Base-by-base conservation (phyloP, 1,140 invertebrate species). In the Dinoponera quadriceps region DNA sequence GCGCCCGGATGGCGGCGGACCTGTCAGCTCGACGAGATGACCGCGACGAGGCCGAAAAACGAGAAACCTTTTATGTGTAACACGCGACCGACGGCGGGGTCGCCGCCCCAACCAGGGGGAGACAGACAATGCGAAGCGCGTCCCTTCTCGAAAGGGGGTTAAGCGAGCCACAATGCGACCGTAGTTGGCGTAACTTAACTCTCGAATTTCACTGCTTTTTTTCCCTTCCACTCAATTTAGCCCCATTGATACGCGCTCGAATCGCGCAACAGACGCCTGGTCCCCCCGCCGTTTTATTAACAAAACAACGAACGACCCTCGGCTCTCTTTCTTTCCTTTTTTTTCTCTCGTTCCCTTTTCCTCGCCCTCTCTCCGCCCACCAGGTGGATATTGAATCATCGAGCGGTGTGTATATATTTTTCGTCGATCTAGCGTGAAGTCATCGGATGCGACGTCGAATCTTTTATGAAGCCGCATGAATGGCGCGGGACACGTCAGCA, bases 121-220 rank as follows among this genome's bases (percentile, higher is more conserved):
- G 85, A 73, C 85, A 86, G 72, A 73, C 80, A 75, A 71, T 85
- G 75, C 85, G 83, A 87, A 86, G 54, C 85, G 66, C 59, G 59
- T 87, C 82, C 85, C 75, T 83, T 62, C 85, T 22, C 75, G 51
- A 55, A 69, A 54, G 65, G 75, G 65, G 51, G 75, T 80, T 80
- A 80, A 80, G 65, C 75, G 75, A 69, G 66, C 77, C 77, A 78
- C 77, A 49, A 66, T 81, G 80, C 62, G 78, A 82, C 72, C 29
- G 66, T 71, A 51, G 66, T 69, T 27, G 48, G 66, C 66, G 66
- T 80, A 69, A 80, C 75, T 80, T 80, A 80, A 71, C 75, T 80
- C 75, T 80, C 75, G 51, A 80, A 80, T 80, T 80, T 80, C 75
- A 71, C 65, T 80, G 65, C 75, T 78, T 69, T 80, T 80, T 69